Evolutionary conservation across 2,888 invertebrate genomes (phyloP).

Genomic region (Chloromyia formosa): DNA sequence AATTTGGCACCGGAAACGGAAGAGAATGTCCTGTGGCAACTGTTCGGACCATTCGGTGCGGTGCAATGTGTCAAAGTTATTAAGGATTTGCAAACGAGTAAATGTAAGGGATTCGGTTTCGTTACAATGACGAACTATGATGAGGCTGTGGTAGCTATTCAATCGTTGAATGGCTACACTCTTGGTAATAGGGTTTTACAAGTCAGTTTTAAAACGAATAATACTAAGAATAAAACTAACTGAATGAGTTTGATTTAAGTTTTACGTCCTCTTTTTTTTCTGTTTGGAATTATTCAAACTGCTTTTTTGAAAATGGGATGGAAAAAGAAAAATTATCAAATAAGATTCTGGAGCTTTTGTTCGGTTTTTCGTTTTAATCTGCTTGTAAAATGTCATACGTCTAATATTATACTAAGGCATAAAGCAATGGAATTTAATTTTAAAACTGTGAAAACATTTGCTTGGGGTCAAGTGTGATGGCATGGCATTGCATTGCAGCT

Average conservation of each 20-base stretch:
- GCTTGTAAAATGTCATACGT: conserved; percentile 5
- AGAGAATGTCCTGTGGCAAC: conserved; percentile 91
- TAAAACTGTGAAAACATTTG: neutral
- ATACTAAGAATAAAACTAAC: conserved; percentile 71
- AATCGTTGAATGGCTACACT: conserved; percentile 90
- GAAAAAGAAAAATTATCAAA: conserved; percentile 20
- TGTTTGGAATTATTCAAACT: neutral
- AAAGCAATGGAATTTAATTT: conserved; percentile 41
- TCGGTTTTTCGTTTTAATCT: conserved; percentile 33
- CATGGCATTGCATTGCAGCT: too few relatives aligned
- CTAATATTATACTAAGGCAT: neutral
- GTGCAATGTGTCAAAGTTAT: conserved; percentile 94
- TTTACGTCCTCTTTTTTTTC: neutral
- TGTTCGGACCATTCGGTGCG: conserved; percentile 93
- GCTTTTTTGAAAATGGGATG: neutral
- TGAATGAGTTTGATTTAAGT: conserved; percentile 43
- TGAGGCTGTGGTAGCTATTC: conserved; percentile 90
- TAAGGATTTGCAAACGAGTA: conserved; percentile 89
- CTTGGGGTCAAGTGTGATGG: neutral
- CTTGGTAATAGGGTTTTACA: conserved; percentile 90
- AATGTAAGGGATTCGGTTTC: conserved; percentile 95
- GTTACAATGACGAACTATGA: conserved; percentile 96
- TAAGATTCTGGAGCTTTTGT: conserved; percentile 12
- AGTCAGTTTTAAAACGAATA: conserved; percentile 91
- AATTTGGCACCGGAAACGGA: conserved; percentile 93